Evolutionary conservation across 2,888 invertebrate species (phyloP).

Genomic region (Ptychoptera albimana): DNA sequence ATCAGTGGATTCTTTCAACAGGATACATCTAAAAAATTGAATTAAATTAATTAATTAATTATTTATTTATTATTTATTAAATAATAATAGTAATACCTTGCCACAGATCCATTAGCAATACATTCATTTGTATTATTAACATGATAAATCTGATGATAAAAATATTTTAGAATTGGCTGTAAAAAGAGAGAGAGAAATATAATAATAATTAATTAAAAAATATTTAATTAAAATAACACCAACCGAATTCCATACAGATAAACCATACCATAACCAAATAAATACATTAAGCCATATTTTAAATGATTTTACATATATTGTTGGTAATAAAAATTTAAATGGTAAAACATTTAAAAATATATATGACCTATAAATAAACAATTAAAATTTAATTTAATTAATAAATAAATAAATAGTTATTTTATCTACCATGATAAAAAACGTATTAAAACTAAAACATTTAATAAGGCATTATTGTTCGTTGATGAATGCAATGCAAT

Average conservation of each 20-base stretch:
- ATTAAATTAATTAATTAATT: not conserved
- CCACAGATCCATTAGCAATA: conserved; percentile 27
- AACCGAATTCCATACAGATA: conserved; percentile 29
- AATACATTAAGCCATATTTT: conserved; percentile 23
- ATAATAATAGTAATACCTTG: conserved; percentile 16
- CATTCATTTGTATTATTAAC: conserved; percentile 22
- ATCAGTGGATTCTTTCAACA: conserved; percentile 26
- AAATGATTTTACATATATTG: conserved; percentile 28
- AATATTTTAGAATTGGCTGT: conserved; percentile 25
- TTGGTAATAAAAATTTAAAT: conserved; percentile 29
- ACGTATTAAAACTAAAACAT: conserved; percentile 24
- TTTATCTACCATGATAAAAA: conserved; percentile 24
- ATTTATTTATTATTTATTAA: not conserved
- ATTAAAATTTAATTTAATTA: not conserved
- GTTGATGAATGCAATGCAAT: conserved; percentile 24
- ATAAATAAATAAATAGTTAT: not conserved
- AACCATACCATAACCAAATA: conserved; percentile 29
- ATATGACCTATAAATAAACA: conserved; percentile 17
- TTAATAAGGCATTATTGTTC: conserved; percentile 23
- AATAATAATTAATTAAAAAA: not conserved
- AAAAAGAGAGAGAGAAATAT: not conserved
- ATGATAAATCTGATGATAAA: conserved; percentile 31
- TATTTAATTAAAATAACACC: not conserved
- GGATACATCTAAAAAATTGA: conserved; percentile 20
- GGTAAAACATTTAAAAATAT: conserved; percentile 27